Percentiles rank a stretch among this genome's conserved stretches.
phyloP scores from a whole-genome alignment of 2,113 vertebrate genomes.

The Amazona vittata region DNA sequence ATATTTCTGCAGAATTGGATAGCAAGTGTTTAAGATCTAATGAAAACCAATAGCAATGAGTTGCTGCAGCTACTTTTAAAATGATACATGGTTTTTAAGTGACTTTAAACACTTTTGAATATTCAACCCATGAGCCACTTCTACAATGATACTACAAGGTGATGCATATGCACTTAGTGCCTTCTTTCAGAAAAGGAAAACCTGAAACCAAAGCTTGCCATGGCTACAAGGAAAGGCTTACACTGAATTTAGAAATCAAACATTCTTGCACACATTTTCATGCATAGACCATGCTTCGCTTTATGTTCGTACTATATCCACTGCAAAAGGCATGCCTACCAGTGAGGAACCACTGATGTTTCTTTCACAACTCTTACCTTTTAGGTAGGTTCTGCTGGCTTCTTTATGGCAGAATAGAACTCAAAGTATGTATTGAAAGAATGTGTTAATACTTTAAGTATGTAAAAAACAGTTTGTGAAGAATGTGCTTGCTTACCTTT shows the following conservation, averaged over 20 bases:
- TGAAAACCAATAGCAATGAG: neutral
- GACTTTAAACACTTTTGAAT: neutral
- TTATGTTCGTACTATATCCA: neutral
- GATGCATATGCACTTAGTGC: neutral
- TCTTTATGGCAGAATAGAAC: neutral
- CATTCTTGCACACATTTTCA: neutral
- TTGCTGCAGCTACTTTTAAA: neutral
- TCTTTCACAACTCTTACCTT: neutral
- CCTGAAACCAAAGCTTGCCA: neutral
- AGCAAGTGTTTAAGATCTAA: neutral
- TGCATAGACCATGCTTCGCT: neutral
- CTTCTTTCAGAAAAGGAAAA: neutral
- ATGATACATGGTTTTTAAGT: neutral
- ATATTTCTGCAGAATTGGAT: neutral
- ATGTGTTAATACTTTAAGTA: neutral
- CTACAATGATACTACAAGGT: neutral
- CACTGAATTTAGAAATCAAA: neutral
- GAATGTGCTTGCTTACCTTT: constrained; percentile 79
- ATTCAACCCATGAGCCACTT: neutral
- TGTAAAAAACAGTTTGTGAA: neutral
- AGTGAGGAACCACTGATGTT: neutral
- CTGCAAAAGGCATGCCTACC: neutral
- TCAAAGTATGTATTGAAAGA: neutral
- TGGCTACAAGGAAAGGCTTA: neutral
- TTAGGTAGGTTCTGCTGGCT: neutral